Conservation (phyloP, 2,113 vertebrate species). For the Oreochromis tanganicae region DNA sequence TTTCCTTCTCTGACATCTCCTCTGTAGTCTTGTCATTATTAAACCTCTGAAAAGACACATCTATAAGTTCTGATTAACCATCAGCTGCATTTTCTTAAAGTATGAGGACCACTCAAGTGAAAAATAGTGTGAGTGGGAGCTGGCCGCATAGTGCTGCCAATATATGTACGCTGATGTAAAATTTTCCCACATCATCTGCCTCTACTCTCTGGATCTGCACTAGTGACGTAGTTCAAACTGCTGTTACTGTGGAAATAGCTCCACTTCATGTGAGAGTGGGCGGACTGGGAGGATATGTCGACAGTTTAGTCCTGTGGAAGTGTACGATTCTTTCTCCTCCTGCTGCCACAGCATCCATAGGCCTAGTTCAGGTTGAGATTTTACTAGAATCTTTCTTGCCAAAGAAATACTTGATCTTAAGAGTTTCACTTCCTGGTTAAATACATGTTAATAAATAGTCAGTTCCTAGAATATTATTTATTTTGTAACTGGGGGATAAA, state of each 20-base stretch:
- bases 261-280: background rate
- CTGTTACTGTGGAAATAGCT: background rate
- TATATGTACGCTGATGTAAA: background rate
- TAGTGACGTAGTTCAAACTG: constrained; percentile 13
- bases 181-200: background rate
- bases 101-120: background rate
- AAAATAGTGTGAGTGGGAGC: background rate
- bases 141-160: background rate
- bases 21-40: background rate
- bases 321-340: background rate
- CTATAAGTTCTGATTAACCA: background rate
- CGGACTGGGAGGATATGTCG: background rate
- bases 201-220: background rate
- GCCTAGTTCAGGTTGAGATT: background rate
- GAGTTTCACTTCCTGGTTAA: background rate
- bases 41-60: background rate
- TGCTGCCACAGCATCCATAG: background rate
- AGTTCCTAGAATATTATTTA: background rate
- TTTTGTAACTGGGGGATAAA: background rate
- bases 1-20: background rate
- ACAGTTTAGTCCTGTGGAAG: background rate
- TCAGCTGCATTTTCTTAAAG: background rate
- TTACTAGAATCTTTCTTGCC: background rate
- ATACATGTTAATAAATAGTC: background rate
- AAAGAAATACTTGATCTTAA: background rate